phyloP scores from a whole-genome alignment of 2,888 invertebrate species.

The Pandemis corylana region DNA sequence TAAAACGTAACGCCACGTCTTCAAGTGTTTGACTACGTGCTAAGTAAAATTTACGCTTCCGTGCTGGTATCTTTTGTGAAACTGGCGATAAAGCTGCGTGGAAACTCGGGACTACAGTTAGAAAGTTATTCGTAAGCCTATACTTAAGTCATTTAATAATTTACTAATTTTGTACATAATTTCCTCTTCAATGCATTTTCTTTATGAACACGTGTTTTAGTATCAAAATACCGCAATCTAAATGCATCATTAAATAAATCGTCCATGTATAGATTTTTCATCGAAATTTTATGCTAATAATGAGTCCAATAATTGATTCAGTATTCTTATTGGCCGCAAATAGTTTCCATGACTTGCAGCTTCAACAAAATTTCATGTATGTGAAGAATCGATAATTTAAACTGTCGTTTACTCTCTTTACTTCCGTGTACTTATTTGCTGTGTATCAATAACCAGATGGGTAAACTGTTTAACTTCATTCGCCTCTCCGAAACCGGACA shows the following conservation, averaged over 20 bases:
- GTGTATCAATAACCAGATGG: slow-evolving; percentile 45
- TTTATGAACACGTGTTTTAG: neutral
- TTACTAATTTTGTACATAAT: neutral
- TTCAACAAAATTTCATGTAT: slow-evolving; percentile 32
- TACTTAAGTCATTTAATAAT: slow-evolving; percentile 16
- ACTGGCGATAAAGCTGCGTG: slow-evolving; percentile 51
- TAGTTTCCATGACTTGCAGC: slow-evolving; percentile 4
- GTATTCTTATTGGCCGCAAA: neutral
- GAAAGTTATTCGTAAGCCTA: slow-evolving; percentile 9
- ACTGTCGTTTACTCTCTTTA: slow-evolving; percentile 49
- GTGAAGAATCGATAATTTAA: slow-evolving; percentile 40
- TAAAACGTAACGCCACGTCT: slow-evolving; percentile 1
- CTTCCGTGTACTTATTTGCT: slow-evolving; percentile 49
- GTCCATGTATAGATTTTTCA: neutral
- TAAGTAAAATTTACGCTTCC: slow-evolving; percentile 52
- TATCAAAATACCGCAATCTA: neutral
- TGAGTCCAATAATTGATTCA: slow-evolving; percentile 1
- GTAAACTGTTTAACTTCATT: slow-evolving; percentile 48
- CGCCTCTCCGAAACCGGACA: slow-evolving; percentile 45
- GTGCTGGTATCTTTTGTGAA: slow-evolving; percentile 57
- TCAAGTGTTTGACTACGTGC: slow-evolving; percentile 40
- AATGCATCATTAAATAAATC: neutral
- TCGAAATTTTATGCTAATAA: neutral
- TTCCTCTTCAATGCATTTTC: neutral
- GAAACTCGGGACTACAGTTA: neutral